Conservation (phyloP, 1,140 invertebrate genomes). For the Leptopilina boulardi region DNA sequence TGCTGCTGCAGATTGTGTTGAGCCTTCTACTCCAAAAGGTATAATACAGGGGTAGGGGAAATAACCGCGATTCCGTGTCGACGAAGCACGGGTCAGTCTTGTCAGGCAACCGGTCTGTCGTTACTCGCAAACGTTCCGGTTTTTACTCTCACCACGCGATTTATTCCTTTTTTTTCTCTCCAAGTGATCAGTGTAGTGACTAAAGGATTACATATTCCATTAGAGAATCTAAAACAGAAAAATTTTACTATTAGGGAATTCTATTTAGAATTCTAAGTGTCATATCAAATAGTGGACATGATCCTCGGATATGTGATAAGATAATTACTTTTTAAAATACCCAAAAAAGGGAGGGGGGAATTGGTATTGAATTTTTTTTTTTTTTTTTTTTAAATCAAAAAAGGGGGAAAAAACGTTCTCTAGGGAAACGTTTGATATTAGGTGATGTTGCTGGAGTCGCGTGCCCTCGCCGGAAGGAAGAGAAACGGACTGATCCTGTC, state of each 20-base stretch:
- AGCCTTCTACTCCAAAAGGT: conserved; percentile 68
- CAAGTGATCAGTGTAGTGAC: no score
- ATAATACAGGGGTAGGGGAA: conserved; percentile 55
- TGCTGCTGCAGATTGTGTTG: conserved; percentile 73
- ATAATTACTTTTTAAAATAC: no score
- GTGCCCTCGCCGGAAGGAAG: conserved; percentile 74
- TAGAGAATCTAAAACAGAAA: no score
- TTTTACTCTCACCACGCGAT: conserved; percentile 55
- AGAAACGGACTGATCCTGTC: conserved; percentile 76
- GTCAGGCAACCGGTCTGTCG: conserved; percentile 75
- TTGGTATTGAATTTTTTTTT: not conserved
- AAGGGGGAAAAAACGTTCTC: no score
- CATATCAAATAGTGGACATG: no score
- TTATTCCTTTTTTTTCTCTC: no score
- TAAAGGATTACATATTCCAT: no score
- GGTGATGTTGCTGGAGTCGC: conserved; percentile 77
- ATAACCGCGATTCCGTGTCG: conserved; percentile 70
- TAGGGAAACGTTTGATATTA: conserved; percentile 49
- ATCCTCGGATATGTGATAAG: no score
- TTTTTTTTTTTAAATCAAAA: no score
- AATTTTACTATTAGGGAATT: no score
- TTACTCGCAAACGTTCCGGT: conserved; percentile 63
- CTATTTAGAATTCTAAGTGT: no score
- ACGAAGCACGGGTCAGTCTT: conserved; percentile 74
- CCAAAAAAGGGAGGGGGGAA: no score